Percentiles rank a stretch among this genome's conserved stretches.
These are phyloP conservation scores for Hypocryptadius cinnamomeus DNA, from an alignment of 2,113 vertebrate genomes.

Conservation along the genomic window DNA sequence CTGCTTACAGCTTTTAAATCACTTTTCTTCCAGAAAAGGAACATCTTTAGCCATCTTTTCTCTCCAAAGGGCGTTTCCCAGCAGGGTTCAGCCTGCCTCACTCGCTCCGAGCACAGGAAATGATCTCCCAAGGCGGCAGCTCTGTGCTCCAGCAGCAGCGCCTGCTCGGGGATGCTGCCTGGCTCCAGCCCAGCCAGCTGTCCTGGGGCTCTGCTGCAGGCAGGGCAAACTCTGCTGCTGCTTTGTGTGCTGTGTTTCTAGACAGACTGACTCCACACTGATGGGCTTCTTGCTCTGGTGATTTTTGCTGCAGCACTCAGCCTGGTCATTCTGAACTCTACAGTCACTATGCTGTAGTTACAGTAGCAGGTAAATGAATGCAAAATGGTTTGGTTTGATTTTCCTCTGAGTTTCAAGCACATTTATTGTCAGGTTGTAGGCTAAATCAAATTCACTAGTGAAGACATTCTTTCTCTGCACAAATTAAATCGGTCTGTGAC, in stretches of 20 bases:
- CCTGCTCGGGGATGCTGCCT: background rate
- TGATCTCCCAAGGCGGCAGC: rapidly evolving
- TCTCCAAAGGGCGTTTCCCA: background rate
- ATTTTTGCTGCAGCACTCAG: background rate
- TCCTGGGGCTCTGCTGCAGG: background rate
- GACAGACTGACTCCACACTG: background rate
- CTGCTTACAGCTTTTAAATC: background rate
- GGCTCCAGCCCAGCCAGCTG: background rate
- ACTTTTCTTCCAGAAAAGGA: background rate
- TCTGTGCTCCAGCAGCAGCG: rapidly evolving
- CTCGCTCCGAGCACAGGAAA: background rate
- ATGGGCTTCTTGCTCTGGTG: background rate
- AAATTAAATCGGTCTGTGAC: background rate
- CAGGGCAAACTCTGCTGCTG: background rate
- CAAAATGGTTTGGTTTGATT: background rate
- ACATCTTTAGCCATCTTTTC: background rate
- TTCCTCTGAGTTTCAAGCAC: background rate
- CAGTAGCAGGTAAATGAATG: background rate
- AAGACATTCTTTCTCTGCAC: background rate
- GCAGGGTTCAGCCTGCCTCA: no score
- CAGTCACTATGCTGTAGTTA: background rate
- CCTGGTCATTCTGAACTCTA: background rate
- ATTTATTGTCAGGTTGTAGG: background rate
- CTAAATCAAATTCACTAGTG: background rate
- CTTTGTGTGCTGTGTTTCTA: rapidly evolving